Percentiles rank a stretch among this genome's conserved stretches.
Evolutionary conservation across 2,888 invertebrate genomes (phyloP).

Genomic region (Andrena trimmerana): DNA sequence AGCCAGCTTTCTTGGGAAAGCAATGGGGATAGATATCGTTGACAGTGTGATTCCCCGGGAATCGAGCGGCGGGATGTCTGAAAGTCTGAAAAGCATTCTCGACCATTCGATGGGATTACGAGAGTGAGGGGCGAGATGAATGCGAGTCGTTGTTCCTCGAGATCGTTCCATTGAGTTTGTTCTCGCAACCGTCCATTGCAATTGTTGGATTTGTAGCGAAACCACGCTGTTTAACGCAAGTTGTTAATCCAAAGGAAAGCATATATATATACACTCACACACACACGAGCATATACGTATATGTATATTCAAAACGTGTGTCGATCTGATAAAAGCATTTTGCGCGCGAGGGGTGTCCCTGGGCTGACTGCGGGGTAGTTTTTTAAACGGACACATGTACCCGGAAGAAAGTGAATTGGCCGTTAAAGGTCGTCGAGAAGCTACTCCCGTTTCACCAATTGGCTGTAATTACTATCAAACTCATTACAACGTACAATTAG

Average conservation of each 20-base stretch:
- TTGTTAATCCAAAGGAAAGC: constrained; percentile 64
- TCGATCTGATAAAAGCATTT: constrained; percentile 16
- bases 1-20: background rate
- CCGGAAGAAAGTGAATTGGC: background rate
- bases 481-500: no score
- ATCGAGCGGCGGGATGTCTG: background rate
- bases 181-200: constrained; percentile 77
- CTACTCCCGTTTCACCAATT: background rate
- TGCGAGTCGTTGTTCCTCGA: constrained; percentile 52
- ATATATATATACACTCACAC: constrained; percentile 12
- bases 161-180: constrained; percentile 65
- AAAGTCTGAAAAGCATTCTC: background rate
- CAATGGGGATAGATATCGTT: background rate
- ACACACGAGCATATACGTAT: constrained; percentile 12
- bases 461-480: no score
- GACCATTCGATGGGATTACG: background rate
- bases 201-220: constrained; percentile 76
- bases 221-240: constrained; percentile 67
- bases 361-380: background rate
- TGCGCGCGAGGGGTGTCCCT: constrained; percentile 14
- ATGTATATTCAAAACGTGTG: constrained; percentile 43
- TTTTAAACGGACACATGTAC: background rate
- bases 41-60: background rate
- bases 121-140: constrained; percentile 17
- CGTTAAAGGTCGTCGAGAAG: background rate